Base-by-base conservation (phyloP, 2,888 invertebrate species). In the Cephus pulcher region DNA sequence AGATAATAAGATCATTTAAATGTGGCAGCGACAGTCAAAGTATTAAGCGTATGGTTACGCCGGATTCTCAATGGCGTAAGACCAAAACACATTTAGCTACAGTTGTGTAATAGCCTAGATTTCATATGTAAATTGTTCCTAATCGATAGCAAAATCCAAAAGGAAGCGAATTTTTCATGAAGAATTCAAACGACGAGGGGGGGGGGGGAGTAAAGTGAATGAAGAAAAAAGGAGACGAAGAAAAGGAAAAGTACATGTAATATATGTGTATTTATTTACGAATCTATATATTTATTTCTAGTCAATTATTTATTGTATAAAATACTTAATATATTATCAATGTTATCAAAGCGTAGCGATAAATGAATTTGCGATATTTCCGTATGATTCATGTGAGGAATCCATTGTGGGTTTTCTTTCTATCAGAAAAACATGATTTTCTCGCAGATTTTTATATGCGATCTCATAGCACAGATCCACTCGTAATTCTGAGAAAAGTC, bases 261-360 rank as follows among this genome's bases (percentile, higher is more conserved):
- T 75, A 81, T 84, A 83, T 82, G 81, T 85, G 83, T 84, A 85
- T 82, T 85, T 82, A 85, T 84, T 85, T 82, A 82, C 80, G 12
- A 77, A 79, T 80, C 81, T 77, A 80, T 37, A 82, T 71, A 79
- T 85, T 84, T 83, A 75, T 84, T 85, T 84, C 85, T 87, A 86
- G 86, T 87, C 86, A 85, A 85, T 85, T 84, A 83, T 80, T 85
- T 82, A 84, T 78, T 86, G 83, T 85, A 84, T 82, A 83, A 73
- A 79, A 74, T 73, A 77, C 78, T 74, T 75, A 77, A 79, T 83
- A 79, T 33, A 76, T 79, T 79, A 83, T 80, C 77, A 81, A 82
- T 83, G 80, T 82, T 82, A 84, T 81, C 79, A 71, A 82, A 80
- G 75, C 73, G 37, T 73, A 37, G 75, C 37, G 33, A 34, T 56